These are phyloP conservation scores for Trichonephila clavata DNA, from an alignment of 1,140 invertebrate species.

Conservation along the genomic window DNA sequence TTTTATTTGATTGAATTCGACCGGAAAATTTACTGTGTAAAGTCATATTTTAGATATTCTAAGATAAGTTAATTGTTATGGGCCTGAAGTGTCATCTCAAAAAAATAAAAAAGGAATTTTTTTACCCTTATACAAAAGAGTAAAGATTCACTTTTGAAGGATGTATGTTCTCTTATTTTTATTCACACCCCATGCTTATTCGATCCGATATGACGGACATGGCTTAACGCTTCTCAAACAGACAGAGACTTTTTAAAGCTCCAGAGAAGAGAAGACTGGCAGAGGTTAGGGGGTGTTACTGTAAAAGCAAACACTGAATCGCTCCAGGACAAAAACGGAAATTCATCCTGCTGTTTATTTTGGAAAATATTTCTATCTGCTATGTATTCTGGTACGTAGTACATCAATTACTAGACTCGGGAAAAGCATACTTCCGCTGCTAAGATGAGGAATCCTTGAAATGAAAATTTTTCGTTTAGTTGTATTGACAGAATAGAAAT, in stretches of 20 bases:
- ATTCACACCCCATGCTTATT: neutral
- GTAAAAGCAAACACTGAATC: neutral
- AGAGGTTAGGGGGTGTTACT: neutral
- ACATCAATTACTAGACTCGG: neutral
- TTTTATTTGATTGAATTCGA: no score
- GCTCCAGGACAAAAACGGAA: conserved; percentile 20
- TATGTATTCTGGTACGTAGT: neutral
- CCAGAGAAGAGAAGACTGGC: neutral
- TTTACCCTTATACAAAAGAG: no score
- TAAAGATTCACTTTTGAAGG: neutral
- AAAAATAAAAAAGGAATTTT: no score
- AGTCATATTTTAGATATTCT: no score
- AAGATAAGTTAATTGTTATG: no score
- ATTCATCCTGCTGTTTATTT: conserved; percentile 37
- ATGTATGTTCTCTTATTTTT: neutral
- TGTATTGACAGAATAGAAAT: no score
- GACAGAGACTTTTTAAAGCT: conserved; percentile 12
- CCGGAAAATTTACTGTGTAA: no score
- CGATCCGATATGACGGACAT: neutral
- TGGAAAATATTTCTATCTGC: neutral
- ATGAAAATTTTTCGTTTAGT: no score
- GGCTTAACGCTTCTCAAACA: neutral
- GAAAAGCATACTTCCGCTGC: neutral
- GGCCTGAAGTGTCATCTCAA: no score
- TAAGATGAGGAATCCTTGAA: no score